A percentile compares a stretch with the other conserved stretches of the same genome.
phyloP scores from a whole-genome alignment of 2,113 vertebrate species.

The Hylia prasina region DNA sequence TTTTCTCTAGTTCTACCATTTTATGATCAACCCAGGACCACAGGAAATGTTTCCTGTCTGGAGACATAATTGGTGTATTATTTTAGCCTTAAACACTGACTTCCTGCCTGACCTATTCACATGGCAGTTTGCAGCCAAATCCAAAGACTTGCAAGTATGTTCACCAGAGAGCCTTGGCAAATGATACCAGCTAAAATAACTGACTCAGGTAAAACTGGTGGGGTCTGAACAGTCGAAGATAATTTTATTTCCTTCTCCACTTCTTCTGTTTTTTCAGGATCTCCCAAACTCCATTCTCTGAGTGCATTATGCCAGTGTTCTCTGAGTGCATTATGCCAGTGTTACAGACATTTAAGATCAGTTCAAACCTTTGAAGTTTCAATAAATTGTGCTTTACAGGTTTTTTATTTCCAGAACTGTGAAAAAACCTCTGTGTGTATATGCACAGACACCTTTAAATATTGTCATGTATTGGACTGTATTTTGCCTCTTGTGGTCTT shows the following conservation, averaged over 20 bases:
- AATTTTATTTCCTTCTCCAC: not conserved
- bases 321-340: not conserved
- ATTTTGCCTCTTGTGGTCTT: not conserved
- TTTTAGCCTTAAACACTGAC: slow-evolving; percentile 43
- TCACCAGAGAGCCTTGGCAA: not conserved
- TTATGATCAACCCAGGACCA: slow-evolving; percentile 40
- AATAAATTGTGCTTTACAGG: not conserved
- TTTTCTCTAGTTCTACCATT: slow-evolving; percentile 10
- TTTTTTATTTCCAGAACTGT: not conserved
- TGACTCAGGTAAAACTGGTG: not conserved
- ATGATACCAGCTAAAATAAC: not conserved
- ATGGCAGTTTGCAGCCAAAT: not conserved
- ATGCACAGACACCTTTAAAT: not conserved
- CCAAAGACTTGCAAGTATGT: not conserved
- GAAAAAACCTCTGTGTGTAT: accelerated
- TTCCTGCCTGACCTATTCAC: slow-evolving; percentile 54
- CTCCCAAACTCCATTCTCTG: not conserved
- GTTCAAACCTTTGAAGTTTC: not conserved
- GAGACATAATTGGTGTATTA: slow-evolving; percentile 52
- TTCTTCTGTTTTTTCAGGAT: not conserved
- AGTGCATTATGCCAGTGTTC: not conserved
- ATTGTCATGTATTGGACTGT: not conserved
- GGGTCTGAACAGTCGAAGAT: not conserved
- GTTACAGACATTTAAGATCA: not conserved
- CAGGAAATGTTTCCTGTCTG: slow-evolving; percentile 55